Percentiles rank a stretch among this genome's conserved stretches.
Conservation (phyloP, 2,797 vertebrate species). For the Merluccius polli region DNA sequence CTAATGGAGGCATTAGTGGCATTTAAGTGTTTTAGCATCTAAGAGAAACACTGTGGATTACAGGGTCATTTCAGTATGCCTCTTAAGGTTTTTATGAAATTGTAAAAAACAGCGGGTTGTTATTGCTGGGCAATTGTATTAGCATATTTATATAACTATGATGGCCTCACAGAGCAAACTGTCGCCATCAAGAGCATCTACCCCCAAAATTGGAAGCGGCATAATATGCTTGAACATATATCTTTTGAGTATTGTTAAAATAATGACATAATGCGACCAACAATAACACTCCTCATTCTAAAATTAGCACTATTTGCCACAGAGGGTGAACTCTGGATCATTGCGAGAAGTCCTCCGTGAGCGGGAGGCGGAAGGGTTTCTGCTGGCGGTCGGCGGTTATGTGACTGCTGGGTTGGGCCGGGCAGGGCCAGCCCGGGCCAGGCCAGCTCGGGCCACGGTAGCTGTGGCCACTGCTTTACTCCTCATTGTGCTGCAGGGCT, state of each 20-base stretch:
- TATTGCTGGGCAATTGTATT: not conserved
- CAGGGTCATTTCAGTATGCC: not conserved
- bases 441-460: constrained; percentile 49
- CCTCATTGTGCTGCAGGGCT: constrained; percentile 71
- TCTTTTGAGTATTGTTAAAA: not conserved
- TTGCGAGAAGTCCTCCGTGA: constrained; percentile 7
- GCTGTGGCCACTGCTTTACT: constrained; percentile 64
- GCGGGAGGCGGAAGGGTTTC: not conserved
- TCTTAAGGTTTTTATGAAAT: not conserved
- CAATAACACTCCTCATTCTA: constrained; percentile 1
- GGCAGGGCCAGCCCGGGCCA: constrained; percentile 38
- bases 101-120: not conserved
- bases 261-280: not conserved
- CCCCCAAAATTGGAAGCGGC: too few species aligned
- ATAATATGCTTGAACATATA: not conserved
- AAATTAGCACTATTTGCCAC: not conserved
- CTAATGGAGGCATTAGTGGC: not conserved
- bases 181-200: too few species aligned
- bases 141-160: too few species aligned
- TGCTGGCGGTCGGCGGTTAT: constrained; percentile 32
- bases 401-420: constrained; percentile 40
- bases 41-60: not conserved
- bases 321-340: not conserved
- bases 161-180: too few species aligned
- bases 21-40: not conserved